Base-by-base conservation (phyloP, 1,140 invertebrate species). In the Drosophila oshimai region DNA sequence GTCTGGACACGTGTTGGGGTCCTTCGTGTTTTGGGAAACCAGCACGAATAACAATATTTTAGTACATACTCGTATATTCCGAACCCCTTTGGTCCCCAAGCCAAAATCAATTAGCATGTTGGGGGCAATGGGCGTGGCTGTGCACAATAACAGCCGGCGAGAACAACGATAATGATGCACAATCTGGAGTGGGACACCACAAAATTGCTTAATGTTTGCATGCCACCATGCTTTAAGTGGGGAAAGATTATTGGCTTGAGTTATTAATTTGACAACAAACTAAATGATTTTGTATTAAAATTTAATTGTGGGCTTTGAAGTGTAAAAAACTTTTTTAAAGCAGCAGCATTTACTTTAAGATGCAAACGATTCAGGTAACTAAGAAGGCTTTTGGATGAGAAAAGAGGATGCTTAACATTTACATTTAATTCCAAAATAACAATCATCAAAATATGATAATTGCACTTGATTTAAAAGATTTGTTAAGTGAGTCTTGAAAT, bases 21-120 rank as follows among this genome's bases (percentile, higher is more conserved):
- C 31, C 29, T 33, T 50, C 29, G 37, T 57, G 42, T 33, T 22
- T 22, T 22, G 22, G 2, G 26, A 10, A 2, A 47, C 26, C 49
- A 22, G 53, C 61, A 67, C 64, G 51, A 70, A 58, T 41, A 37
- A 33, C 41, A 54, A 70, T 29, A 12, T n/a, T n/a, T n/a, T n/a
- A n/a, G n/a, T n/a, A n/a, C n/a, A n/a, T n/a, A n/a, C n/a, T n/a
- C n/a, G n/a, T n/a, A n/a, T n/a, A n/a, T 20, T 22, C 18, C 28
- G 37, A 50, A 22, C 53, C n/a, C 20, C 37, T 20, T 34, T 55
- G 15, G 57, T 31, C 10, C 34, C 15, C 6, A 9, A 9, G 46
- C 55, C 44, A 41, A 86, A 79, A 70, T 78, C 64, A 74, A 84
- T 83, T 83, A 78, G 39, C 74, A 74, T 83, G 79, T 41, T 79